Conservation (phyloP, 2,797 vertebrate species). For the Cynodonichthys magdalenae region DNA sequence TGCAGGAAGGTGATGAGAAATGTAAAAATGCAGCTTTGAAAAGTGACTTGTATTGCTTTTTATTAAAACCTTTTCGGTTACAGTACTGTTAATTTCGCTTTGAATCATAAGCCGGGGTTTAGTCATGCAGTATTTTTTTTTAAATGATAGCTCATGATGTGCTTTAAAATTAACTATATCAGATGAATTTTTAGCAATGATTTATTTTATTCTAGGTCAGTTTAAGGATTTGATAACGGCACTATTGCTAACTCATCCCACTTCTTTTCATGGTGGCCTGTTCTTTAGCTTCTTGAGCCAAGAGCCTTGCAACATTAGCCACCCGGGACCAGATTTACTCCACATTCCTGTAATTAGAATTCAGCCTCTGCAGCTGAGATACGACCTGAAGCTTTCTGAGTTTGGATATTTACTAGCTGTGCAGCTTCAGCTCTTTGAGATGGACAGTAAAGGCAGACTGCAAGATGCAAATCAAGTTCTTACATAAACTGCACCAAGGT, state of each 20-base stretch:
- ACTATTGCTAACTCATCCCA: slow-evolving; percentile 1
- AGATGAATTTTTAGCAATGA: slow-evolving; percentile 40
- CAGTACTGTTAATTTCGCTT: slow-evolving; percentile 41
- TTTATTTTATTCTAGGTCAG: slow-evolving; percentile 52
- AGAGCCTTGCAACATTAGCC: slow-evolving; percentile 39
- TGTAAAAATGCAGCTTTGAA: slow-evolving; percentile 33
- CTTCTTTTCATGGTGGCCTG: slow-evolving; percentile 13
- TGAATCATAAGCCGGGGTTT: slow-evolving; percentile 50
- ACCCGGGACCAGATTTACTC: slow-evolving; percentile 32
- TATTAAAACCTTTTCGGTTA: slow-evolving; percentile 18
- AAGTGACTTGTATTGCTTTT: slow-evolving; percentile 34
- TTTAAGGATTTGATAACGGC: slow-evolving; percentile 3
- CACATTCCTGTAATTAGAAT: slow-evolving; percentile 51
- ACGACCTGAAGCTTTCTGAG: slow-evolving; percentile 22
- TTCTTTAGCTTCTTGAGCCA: slow-evolving; percentile 25
- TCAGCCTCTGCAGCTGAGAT: slow-evolving; percentile 43
- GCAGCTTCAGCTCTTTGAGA: slow-evolving; percentile 25
- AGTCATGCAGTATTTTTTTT: slow-evolving; percentile 39
- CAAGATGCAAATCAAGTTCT: slow-evolving; percentile 16
- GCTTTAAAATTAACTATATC: slow-evolving; percentile 55
- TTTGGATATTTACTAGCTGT: slow-evolving; percentile 28
- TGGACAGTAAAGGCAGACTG: slow-evolving; percentile 14
- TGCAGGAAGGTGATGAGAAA: slow-evolving; percentile 24
- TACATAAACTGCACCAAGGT: slow-evolving; percentile 5
- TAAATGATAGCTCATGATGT: slow-evolving; percentile 33